Base-by-base conservation (phyloP, 2,888 invertebrate species). In the Agrotis ipsilon region DNA sequence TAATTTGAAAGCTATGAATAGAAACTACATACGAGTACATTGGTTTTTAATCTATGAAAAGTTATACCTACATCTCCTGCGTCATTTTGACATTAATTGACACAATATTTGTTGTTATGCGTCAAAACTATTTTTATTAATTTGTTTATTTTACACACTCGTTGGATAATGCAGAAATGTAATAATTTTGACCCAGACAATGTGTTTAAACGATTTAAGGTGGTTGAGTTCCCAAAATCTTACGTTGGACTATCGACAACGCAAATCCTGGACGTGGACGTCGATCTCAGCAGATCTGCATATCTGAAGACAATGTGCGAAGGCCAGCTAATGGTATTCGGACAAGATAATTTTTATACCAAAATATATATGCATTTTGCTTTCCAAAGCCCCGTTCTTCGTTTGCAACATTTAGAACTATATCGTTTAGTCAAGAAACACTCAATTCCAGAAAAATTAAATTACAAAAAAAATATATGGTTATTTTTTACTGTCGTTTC, bases 201-300 rank as follows among this genome's bases (percentile, higher is more conserved):
- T 75, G 87, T 94, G 51, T 96, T 94, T 74, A 88, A 88, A 76
- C 89, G 90, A 75, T 94, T 96, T 75, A 90, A 92, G 83, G 86
- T 95, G 13, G 78, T 96, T 21, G 95, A 96, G 75, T 95, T 96
- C 78, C 95, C 95, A 19, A 87, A 87, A 77, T 93, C 94, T 16
- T 94, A 91, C 59, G 94, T 95, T 48, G 93, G 92, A 2, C 80
- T 95, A 19, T 91, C 92, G 3, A 93, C 91, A 11, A 85, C 84
- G 19, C 89, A 90, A 60, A 82, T 83, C 39, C 86, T 95, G 2
- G 89, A 94, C 74, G 89, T 95, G 3, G 93, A 92, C 71, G 86
- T 90, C 3, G 89, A 94, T 85, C 87, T 96, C 13, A 86, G 81
- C 39, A 88, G 78, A 32, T 91, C 92, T 75, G 92, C 92, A 51